Percentiles rank a stretch among this genome's conserved stretches.
Evolutionary conservation across 2,888 invertebrate species (phyloP).

Genomic region (Seira sanloemensis): DNA sequence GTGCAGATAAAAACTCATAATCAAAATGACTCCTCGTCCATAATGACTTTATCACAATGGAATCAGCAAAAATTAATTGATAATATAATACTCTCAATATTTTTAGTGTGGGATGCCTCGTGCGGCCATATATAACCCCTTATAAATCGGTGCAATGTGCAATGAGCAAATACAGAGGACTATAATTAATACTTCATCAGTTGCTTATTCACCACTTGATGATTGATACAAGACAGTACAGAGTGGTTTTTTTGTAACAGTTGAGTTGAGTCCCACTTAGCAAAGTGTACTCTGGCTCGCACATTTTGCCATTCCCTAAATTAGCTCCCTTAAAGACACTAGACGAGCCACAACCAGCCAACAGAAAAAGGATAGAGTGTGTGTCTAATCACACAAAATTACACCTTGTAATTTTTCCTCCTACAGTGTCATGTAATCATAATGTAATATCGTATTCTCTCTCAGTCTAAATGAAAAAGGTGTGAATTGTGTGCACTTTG

Average conservation of each 20-base stretch:
- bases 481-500: conserved; percentile 30
- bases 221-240: background rate
- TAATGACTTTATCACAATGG: conserved; percentile 38
- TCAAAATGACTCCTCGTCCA: conserved; percentile 34
- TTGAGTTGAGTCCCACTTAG: background rate
- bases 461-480: conserved; percentile 2
- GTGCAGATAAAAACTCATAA: conserved; percentile 8
- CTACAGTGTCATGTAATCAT: background rate
- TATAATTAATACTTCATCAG: conserved; percentile 57
- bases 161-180: background rate
- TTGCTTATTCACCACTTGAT: background rate
- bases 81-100: background rate
- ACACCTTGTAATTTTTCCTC: conserved; percentile 12
- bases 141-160: background rate
- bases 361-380: conserved; percentile 2
- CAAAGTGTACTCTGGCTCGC: no score
- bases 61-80: conserved; percentile 34
- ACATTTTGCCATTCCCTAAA: conserved; percentile 7
- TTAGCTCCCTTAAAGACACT: background rate
- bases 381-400: background rate
- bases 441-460: background rate
- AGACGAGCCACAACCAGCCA: no score
- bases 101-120: background rate
- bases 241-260: background rate
- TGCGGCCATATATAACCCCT: background rate